Conservation (phyloP, 2,888 invertebrate species). For the Acanthosepion pharaonis region DNA sequence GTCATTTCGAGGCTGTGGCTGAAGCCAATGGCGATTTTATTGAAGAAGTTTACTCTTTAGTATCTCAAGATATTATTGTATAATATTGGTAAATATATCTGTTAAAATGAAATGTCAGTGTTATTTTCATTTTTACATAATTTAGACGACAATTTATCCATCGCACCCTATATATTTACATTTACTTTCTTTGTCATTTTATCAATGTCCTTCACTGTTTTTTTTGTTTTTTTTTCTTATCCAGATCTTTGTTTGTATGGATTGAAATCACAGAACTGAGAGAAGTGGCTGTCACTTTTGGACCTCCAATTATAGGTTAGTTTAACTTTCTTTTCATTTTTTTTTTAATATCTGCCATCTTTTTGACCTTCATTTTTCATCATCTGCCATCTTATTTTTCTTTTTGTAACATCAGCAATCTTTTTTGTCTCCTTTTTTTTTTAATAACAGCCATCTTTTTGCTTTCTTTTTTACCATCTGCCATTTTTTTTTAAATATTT, state of each 20-base stretch:
- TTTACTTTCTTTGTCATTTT: not conserved
- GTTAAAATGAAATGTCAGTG: too few relatives aligned
- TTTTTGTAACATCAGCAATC: not conserved
- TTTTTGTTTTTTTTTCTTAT: not conserved
- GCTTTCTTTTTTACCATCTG: not conserved
- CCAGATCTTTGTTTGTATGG: conserved; percentile 24
- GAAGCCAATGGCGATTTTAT: too few relatives aligned
- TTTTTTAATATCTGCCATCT: not conserved
- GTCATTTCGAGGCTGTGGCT: too few relatives aligned
- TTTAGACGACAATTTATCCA: too few relatives aligned
- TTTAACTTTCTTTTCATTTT: not conserved
- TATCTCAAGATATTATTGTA: too few relatives aligned
- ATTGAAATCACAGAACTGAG: conserved; percentile 46
- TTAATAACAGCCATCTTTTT: too few relatives aligned
- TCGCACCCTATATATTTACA: not conserved
- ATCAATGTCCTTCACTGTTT: not conserved
- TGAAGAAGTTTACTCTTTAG: too few relatives aligned
- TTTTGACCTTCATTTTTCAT: not conserved
- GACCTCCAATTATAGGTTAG: conserved; percentile 40
- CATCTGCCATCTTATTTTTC: too few relatives aligned
- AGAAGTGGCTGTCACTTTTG: not conserved
- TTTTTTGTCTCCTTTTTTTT: not conserved
- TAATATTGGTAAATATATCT: too few relatives aligned
- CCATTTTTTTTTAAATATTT: not conserved
- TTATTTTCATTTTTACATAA: too few relatives aligned